These are phyloP conservation scores for Zhengitettix transpicula DNA, from an alignment of 2,888 invertebrate species.

Conservation along the genomic window DNA sequence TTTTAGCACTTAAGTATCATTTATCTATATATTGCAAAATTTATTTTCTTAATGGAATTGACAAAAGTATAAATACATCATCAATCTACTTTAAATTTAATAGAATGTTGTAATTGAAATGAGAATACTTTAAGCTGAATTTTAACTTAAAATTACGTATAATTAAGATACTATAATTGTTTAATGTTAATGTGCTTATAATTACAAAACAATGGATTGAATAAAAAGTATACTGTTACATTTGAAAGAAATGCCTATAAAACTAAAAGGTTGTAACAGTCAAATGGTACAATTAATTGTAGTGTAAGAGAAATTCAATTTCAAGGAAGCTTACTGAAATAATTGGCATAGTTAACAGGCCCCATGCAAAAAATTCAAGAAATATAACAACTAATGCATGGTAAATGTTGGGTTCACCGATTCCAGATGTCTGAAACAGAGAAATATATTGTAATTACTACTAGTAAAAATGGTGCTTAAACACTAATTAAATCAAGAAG, in stretches of 20 bases:
- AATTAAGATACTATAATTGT: no score
- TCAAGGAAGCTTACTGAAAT: slow-evolving; percentile 48
- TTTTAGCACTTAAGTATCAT: no score
- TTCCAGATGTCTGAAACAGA: slow-evolving; percentile 54
- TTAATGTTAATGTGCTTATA: no score
- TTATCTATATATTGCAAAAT: no score
- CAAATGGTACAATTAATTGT: not conserved
- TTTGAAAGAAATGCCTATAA: not conserved
- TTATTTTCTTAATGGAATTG: no score
- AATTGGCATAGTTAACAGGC: slow-evolving; percentile 92
- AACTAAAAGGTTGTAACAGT: not conserved
- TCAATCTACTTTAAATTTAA: no score
- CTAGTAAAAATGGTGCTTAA: not conserved
- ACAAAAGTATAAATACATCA: no score
- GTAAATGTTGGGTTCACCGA: slow-evolving; percentile 90
- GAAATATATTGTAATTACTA: not conserved
- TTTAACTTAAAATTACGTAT: no score
- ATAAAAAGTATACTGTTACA: not conserved
- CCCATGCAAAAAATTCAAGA: slow-evolving; percentile 99
- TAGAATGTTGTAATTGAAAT: no score
- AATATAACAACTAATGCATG: slow-evolving; percentile 99
- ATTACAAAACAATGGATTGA: no score
- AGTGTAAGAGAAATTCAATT: not conserved
- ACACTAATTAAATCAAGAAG: slow-evolving; percentile 7
- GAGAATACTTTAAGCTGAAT: no score